Evolutionary conservation across 2,797 vertebrate species (phyloP), one percentile per base, ranked within the genome.

Genomic region (Streptopelia turtur): DNA sequence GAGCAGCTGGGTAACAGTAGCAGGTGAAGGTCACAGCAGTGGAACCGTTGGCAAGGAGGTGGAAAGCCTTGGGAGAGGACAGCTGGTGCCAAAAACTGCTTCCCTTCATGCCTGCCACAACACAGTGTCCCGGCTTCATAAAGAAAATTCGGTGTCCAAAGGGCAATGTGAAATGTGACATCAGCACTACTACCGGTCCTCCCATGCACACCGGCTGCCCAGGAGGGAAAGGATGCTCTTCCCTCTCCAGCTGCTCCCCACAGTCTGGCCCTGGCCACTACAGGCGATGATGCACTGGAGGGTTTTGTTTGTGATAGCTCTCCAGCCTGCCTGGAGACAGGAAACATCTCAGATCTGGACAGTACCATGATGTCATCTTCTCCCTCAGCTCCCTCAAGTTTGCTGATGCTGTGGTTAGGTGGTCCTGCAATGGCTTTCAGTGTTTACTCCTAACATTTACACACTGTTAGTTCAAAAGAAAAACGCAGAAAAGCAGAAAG

Each of bases 371-470:
- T 56, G 30, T 87, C 52, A 33, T 43, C 37, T 50, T 72, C 16
- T 18, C 50, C 65, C 16, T 25, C 3, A 53, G 0, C n/a, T 75
- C 28, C 22, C 47, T 81, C 4, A 61, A 52, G 30, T 61, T 76
- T 90, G 78, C 59, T 84, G 60, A 63, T 74, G 50, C 55, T 90
- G 71, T 68, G 91, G 56, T 66, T 60, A 79, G 47, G 37, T 6
- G 8, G 35, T 30, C 66, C 45, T 74, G 35, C 0, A 3, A 70
- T 0, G 6, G 37, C 24, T 76, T 72, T 60, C 75, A 30, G 56
- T 91, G 95, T 83, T 95, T 84, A 84, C 30, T 61, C 47, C 13
- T 16, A 13, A 70, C 55, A 47, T 74, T 90, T 82, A 87, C 39
- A 41, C 9, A 15, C 24, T 59, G 14, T 8, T 63, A 15, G 18